Evolutionary conservation across 2,888 invertebrate species (phyloP).

Genomic region (Corythucha ciliata): DNA sequence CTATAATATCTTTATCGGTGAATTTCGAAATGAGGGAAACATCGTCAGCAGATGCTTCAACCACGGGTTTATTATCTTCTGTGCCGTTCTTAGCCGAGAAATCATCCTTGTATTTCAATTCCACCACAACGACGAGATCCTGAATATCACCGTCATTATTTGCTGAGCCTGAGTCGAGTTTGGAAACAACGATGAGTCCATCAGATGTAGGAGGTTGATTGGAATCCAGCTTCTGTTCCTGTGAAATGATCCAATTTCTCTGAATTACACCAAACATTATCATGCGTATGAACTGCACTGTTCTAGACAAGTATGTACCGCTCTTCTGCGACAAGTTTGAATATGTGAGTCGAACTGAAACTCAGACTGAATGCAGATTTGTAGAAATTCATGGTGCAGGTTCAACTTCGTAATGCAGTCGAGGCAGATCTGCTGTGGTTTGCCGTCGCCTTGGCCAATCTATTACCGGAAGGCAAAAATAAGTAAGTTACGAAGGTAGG

Average conservation of each 20-base stretch:
- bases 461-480: slow-evolving; percentile 32
- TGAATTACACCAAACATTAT: background rate
- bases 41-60: too few species aligned
- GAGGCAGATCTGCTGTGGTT: slow-evolving; percentile 42
- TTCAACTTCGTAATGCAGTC: slow-evolving; percentile 41
- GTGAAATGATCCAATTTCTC: background rate
- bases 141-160: slow-evolving; percentile 27
- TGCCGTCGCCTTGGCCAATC: slow-evolving; percentile 41
- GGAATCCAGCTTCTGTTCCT: background rate
- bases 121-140: slow-evolving; percentile 37
- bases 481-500: slow-evolving; percentile 8
- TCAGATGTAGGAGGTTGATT: slow-evolving; percentile 18
- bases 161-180: slow-evolving; percentile 30
- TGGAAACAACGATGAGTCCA: slow-evolving; percentile 36
- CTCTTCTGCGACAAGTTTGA: too few species aligned
- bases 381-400: slow-evolving; percentile 40
- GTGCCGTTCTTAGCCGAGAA: background rate
- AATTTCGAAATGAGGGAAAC: too few species aligned
- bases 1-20: too few species aligned
- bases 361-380: slow-evolving; percentile 40
- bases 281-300: too few species aligned
- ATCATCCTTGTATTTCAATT: slow-evolving; percentile 34
- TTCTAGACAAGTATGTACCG: too few species aligned
- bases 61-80: too few species aligned
- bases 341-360: slow-evolving; percentile 40